A percentile compares a stretch with the other conserved stretches of the same genome.
These are phyloP conservation scores for Urocitellus parryii DNA, from an alignment of 2,113 vertebrate species.

Conservation along the genomic window DNA sequence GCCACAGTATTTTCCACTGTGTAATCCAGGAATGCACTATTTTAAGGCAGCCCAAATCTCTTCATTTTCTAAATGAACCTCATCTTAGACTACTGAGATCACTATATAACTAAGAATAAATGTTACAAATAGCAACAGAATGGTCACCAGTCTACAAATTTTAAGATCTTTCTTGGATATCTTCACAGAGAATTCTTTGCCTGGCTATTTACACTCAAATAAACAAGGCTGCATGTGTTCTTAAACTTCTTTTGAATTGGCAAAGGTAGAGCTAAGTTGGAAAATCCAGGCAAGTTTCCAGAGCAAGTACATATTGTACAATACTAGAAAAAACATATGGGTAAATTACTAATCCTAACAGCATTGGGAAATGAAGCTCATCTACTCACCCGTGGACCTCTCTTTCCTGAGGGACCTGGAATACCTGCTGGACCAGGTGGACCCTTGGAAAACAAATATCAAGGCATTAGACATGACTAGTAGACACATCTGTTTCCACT, in stretches of 20 bases:
- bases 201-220: constrained; percentile 46
- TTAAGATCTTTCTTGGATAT: neutral
- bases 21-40: constrained; percentile 40
- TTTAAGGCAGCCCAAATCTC: constrained; percentile 60
- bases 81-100: constrained; percentile 67
- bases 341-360: constrained; percentile 46
- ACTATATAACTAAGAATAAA: constrained; percentile 67
- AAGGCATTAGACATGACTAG: constrained; percentile 72
- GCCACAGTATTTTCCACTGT: constrained; percentile 46
- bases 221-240: neutral
- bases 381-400: constrained; percentile 96
- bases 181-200: neutral
- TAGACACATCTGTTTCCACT: neutral
- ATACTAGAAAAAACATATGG: neutral
- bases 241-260: constrained; percentile 27
- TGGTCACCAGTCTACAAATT: constrained; percentile 47
- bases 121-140: constrained; percentile 46
- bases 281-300: constrained; percentile 37
- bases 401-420: constrained; percentile 94
- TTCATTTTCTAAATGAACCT: constrained; percentile 77
- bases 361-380: neutral
- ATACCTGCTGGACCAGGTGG: constrained; percentile 94
- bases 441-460: constrained; percentile 90
- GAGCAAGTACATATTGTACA: neutral
- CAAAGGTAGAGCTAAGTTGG: neutral